These are phyloP conservation scores for Nycticryphes semicollaris DNA, from an alignment of 2,113 vertebrate species.

Conservation along the genomic window DNA sequence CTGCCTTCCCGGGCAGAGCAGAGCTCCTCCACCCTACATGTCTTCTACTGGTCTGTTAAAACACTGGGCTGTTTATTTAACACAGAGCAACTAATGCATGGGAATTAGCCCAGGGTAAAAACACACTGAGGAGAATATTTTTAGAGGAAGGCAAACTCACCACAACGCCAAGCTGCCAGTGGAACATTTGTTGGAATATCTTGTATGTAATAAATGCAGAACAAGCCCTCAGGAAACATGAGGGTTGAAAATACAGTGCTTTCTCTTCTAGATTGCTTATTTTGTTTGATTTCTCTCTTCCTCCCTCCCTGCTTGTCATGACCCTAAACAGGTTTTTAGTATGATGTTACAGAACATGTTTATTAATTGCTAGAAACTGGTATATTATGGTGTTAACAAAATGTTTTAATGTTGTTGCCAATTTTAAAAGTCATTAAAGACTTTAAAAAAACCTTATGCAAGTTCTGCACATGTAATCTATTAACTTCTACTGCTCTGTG, in stretches of 20 bases:
- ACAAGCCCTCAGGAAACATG: neutral
- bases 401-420: neutral
- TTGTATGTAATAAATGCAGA: neutral
- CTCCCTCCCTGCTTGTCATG: neutral
- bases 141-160: neutral
- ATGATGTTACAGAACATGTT: neutral
- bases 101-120: neutral
- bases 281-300: neutral
- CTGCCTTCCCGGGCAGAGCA: neutral
- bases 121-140: neutral
- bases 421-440: neutral
- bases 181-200: neutral
- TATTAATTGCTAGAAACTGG: neutral
- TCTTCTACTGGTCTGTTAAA: neutral
- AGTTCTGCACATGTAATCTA: neutral
- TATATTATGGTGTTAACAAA: neutral
- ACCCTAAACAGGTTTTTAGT: neutral
- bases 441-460: neutral
- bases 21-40: rapidly evolving
- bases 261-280: neutral
- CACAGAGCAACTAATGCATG: neutral
- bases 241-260: neutral
- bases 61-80: neutral
- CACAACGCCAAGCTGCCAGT: neutral
- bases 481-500: neutral